Conservation (phyloP, 2,888 invertebrate species). For the Germaria angustata region DNA sequence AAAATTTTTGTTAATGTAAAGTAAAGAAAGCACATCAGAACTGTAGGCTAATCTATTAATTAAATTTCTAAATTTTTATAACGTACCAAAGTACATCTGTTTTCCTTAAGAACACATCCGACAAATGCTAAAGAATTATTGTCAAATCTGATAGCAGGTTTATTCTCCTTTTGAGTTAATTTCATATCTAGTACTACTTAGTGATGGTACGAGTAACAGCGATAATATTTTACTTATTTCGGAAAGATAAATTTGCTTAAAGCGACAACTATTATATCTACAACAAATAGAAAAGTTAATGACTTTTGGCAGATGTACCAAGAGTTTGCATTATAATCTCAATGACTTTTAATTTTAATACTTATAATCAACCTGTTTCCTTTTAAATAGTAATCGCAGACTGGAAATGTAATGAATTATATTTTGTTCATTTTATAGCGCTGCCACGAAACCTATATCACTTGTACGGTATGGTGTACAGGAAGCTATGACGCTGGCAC, state of each 20-base stretch:
- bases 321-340: background rate
- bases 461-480: conserved; percentile 80
- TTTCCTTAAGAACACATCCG: no score
- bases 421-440: conserved; percentile 73
- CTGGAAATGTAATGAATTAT: conserved; percentile 15
- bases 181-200: background rate
- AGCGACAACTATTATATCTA: conserved; percentile 2
- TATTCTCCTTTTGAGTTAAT: background rate
- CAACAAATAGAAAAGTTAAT: conserved; percentile 14
- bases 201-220: no score
- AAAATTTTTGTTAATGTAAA: no score
- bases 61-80: no score
- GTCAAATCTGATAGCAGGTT: background rate
- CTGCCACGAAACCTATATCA: conserved; percentile 84
- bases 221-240: no score
- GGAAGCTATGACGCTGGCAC: conserved; percentile 80
- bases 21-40: no score
- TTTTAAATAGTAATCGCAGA: background rate
- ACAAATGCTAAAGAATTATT: no score
- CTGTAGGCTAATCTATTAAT: no score
- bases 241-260: conserved; percentile 23
- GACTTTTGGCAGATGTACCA: background rate
- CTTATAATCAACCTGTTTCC: background rate
- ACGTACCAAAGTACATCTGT: no score
- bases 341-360: background rate